Conservation (phyloP, 2,888 invertebrate genomes). For the Lamellibrachia satsuma region DNA sequence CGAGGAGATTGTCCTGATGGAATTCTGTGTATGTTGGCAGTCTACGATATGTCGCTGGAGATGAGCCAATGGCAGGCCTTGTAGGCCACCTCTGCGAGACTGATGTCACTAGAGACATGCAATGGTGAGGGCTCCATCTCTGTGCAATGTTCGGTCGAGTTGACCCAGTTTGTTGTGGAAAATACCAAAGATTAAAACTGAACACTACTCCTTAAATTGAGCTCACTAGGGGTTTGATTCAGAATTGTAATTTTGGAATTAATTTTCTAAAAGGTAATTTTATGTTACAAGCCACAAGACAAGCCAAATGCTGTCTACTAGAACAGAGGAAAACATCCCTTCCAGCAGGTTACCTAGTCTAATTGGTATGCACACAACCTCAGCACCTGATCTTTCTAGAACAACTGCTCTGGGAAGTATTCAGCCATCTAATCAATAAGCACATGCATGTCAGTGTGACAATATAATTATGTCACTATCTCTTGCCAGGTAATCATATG, state of each 20-base stretch:
- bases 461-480: not conserved
- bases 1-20: not conserved
- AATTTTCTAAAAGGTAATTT: not conserved
- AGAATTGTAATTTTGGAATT: not conserved
- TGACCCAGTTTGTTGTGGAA: not conserved
- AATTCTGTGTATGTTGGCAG: not conserved
- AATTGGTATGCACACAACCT: not conserved
- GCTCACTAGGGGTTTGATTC: not conserved
- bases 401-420: not conserved
- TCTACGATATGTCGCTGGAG: not conserved
- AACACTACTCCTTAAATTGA: not conserved
- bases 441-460: not conserved
- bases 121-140: not conserved
- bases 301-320: not conserved
- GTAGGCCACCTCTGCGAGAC: not conserved
- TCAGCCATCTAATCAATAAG: not conserved
- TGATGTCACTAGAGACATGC: not conserved
- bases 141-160: not conserved
- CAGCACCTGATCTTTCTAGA: not conserved
- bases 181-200: slow-evolving; percentile 1
- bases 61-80: not conserved
- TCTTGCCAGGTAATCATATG: not conserved
- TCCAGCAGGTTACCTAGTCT: too few relatives aligned
- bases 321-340: not conserved
- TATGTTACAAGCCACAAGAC: not conserved